A percentile compares a stretch with the other conserved stretches of the same genome.
Conservation (phyloP, 2,113 vertebrate species). For the Taurulus bubalis region DNA sequence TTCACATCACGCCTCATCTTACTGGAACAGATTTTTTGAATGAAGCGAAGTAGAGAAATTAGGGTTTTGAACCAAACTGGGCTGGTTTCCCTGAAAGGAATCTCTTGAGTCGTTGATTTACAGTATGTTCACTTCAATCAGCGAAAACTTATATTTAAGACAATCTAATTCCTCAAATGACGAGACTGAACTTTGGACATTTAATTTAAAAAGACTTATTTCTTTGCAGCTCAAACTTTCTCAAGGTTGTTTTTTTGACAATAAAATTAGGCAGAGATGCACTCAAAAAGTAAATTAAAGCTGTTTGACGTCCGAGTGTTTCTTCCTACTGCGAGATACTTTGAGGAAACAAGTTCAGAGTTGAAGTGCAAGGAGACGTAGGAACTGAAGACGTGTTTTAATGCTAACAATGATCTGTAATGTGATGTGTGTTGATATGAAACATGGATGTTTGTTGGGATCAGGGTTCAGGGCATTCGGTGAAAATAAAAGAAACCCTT, state of each 20-base stretch:
- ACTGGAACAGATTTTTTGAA: slow-evolving; percentile 30
- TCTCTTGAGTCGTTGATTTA: neutral
- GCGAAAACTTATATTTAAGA: slow-evolving; percentile 1
- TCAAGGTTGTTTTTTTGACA: neutral
- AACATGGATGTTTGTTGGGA: slow-evolving; percentile 57
- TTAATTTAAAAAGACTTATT: neutral
- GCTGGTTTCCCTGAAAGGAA: slow-evolving; percentile 49
- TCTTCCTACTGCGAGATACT: neutral
- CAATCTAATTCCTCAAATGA: neutral
- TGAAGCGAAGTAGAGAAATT: slow-evolving; percentile 41
- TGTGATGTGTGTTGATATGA: slow-evolving; percentile 56
- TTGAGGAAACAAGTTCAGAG: slow-evolving; percentile 46
- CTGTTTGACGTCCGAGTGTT: no score
- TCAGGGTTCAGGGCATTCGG: slow-evolving; percentile 1
- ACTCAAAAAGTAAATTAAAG: neutral
- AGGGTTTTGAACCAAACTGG: slow-evolving; percentile 37
- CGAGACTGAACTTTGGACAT: neutral
- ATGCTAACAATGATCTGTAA: slow-evolving; percentile 51
- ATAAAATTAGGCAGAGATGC: neutral
- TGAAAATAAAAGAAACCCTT: neutral
- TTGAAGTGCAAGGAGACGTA: slow-evolving; percentile 13
- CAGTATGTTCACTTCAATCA: neutral
- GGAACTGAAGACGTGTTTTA: slow-evolving; percentile 46
- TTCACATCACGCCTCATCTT: slow-evolving; percentile 69
- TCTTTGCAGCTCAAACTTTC: neutral